These are phyloP conservation scores for Cheilosia variabilis DNA, from an alignment of 2,888 invertebrate species.

Conservation along the genomic window DNA sequence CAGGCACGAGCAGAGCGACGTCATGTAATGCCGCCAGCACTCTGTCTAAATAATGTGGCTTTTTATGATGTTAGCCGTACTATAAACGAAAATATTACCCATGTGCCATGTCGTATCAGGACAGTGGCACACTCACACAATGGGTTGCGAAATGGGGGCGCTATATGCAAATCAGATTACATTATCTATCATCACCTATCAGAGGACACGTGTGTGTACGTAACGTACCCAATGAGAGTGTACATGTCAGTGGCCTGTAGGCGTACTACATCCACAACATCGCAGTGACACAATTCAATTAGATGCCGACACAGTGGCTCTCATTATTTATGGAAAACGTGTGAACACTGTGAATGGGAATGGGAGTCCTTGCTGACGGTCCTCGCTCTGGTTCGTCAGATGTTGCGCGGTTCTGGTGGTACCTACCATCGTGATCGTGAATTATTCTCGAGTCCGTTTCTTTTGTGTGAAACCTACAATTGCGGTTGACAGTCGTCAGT, in stretches of 20 bases:
- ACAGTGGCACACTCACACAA: conserved; percentile 12
- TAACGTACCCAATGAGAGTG: neutral
- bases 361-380: conserved; percentile 36
- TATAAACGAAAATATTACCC: conserved; percentile 70
- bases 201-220: neutral
- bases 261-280: conserved; percentile 26
- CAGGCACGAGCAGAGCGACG: conserved; percentile 33
- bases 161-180: conserved; percentile 67
- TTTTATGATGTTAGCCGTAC: conserved; percentile 66
- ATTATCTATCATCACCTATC: conserved; percentile 71
- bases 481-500: conserved; percentile 20
- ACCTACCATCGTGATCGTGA: no score
- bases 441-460: conserved; percentile 30
- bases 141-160: conserved; percentile 4
- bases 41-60: conserved; percentile 73
- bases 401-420: conserved; percentile 18
- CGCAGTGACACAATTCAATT: conserved; percentile 68
- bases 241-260: conserved; percentile 57
- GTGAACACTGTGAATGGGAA: conserved; percentile 5
- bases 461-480: conserved; percentile 24
- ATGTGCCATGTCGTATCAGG: conserved; percentile 61
- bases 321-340: conserved; percentile 73
- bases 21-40: conserved; percentile 65
- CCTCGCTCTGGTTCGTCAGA: conserved; percentile 2
- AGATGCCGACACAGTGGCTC: conserved; percentile 61